Evolutionary conservation across 2,113 vertebrate genomes (phyloP), one percentile per base, ranked within the genome.

Genomic region (Tonatia bakeri): DNA sequence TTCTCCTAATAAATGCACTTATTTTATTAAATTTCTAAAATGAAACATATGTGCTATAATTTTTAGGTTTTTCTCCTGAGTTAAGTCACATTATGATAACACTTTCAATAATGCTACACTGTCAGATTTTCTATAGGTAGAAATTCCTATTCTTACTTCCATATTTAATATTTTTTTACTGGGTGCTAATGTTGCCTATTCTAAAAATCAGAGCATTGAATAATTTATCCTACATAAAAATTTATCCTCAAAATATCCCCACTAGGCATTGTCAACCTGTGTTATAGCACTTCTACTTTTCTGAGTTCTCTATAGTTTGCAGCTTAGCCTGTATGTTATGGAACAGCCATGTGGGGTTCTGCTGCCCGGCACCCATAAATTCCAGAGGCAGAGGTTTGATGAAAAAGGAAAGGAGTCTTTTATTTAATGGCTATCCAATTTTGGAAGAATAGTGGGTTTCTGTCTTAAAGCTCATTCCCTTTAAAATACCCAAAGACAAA

Each of bases 1-100:
- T 86, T 87, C 82, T 76, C 45, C 24, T 83, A 75, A 90, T 92
- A 90, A 87, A 80, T 75, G 40, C 40, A 83, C 26, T 90, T 92
- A 72, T 54, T 50, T 87, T 81, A 77, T 79, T 94, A 38, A 50
- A 47, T 83, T 90, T 79, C 6, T 94, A 87, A 97, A 96, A 92
- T 90, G 54, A 94, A 96, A 31, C 56, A 70, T 88, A 94, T 73
- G 50, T 69, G 36, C 38, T 87, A 72, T 90, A 52, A 4, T 16
- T 84, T 94, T 88, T 4, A 0, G 13, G 15, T 1, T 87, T 94
- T 67, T 73, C 15, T 33, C 15, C 40, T 70, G n/a, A 91, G 52
- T 79, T 87, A 40, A 94, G 50, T 94, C 17, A 81, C 56, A 47
- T 52, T 87, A 54, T 80, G 26, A 81, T 80, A 80, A 10, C 5